Conservation (phyloP, 2,888 invertebrate genomes). For the Trissolcus japonicus region DNA sequence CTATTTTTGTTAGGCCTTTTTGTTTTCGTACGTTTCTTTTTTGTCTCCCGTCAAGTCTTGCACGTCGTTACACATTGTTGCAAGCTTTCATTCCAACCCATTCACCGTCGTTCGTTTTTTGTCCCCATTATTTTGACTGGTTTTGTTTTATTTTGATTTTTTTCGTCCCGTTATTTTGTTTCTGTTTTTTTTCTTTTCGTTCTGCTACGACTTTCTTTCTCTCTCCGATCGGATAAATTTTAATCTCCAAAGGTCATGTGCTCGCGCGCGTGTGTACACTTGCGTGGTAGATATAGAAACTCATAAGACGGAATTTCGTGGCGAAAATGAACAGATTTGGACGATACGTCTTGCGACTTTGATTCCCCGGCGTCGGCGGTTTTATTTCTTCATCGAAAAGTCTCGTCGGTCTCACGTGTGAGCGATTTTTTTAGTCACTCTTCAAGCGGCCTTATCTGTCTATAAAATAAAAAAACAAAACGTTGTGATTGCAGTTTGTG, state of each 20-base stretch:
- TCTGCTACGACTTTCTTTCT: not conserved
- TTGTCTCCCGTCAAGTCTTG: not conserved
- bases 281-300: conserved; percentile 20
- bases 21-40: not conserved
- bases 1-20: not conserved
- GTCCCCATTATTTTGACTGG: not conserved
- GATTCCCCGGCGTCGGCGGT: too few species aligned
- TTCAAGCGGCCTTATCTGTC: too few species aligned
- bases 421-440: too few species aligned
- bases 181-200: not conserved
- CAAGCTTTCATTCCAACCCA: not conserved
- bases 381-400: too few species aligned
- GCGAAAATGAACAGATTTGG: not conserved
- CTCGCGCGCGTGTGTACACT: conserved; percentile 16
- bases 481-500: too few species aligned
- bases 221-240: conserved; percentile 17
- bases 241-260: conserved; percentile 40
- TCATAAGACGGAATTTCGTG: conserved; percentile 26
- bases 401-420: too few species aligned
- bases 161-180: not conserved
- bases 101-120: not conserved
- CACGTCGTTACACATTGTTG: conserved; percentile 7
- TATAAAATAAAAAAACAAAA: too few species aligned
- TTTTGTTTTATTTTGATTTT: too few species aligned
- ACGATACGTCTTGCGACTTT: too few species aligned